Evolutionary conservation across 2,888 invertebrate genomes (phyloP).

Genomic region (Lepeophtheirus nordmannii): DNA sequence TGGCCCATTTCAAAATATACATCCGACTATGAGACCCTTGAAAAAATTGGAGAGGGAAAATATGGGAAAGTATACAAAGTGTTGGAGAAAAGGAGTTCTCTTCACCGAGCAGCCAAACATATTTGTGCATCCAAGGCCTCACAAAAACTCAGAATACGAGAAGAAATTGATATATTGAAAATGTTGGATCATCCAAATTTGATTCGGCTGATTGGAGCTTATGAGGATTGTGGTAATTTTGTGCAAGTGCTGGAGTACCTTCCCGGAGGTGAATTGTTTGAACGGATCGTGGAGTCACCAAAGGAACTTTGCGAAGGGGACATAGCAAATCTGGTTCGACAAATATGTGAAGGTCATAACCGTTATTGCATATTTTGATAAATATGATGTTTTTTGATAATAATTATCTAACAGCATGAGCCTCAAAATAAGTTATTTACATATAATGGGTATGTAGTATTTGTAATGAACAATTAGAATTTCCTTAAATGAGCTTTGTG

Average conservation of each 20-base stretch:
- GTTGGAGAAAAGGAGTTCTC: neutral
- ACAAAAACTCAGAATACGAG: constrained; percentile 9
- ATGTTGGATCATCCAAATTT: constrained; percentile 13
- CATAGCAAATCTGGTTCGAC: constrained; percentile 6
- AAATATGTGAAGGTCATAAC: neutral
- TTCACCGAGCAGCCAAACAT: constrained; percentile 6
- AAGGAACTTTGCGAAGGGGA: constrained; percentile 5
- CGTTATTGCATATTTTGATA: too few species aligned
- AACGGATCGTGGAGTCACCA: constrained; percentile 3
- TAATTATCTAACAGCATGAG: too few species aligned
- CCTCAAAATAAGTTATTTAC: too few species aligned
- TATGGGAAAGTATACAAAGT: constrained; percentile 3
- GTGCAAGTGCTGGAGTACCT: constrained; percentile 15
- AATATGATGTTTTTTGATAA: too few species aligned
- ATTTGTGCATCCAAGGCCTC: constrained; percentile 1
- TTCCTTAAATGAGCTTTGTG: too few species aligned
- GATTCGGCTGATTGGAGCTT: constrained; percentile 11
- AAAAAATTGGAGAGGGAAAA: constrained; percentile 16
- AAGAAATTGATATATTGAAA: constrained; percentile 14
- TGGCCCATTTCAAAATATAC: constrained; percentile 13
- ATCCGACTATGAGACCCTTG: constrained; percentile 3
- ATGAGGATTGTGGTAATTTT: constrained; percentile 12
- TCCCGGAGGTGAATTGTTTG: constrained; percentile 10
- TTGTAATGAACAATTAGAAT: too few species aligned
- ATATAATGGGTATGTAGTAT: too few species aligned